phyloP scores from a whole-genome alignment of 2,113 vertebrate species.

The Colaptes auratus region DNA sequence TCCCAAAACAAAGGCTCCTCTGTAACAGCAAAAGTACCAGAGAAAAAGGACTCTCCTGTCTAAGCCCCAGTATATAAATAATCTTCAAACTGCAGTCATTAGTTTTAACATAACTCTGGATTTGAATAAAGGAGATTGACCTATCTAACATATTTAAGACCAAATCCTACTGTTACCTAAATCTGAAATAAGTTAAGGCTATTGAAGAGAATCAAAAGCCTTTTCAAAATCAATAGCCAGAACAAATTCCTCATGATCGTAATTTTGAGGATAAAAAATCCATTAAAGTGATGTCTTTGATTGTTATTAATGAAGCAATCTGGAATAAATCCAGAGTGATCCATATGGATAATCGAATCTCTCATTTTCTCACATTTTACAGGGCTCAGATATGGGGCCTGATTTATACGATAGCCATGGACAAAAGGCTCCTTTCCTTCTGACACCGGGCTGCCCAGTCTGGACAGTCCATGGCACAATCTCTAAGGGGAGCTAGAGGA shows the following conservation, averaged over 20 bases:
- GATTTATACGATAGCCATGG: slow-evolving; percentile 2
- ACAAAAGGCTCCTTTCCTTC: background rate
- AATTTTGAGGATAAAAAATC: slow-evolving; percentile 72
- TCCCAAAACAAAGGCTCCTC: slow-evolving; percentile 12
- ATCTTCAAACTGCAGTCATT: slow-evolving; percentile 65
- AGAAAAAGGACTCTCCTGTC: slow-evolving; percentile 10
- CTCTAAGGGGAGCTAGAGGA: background rate
- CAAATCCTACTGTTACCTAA: slow-evolving; percentile 61
- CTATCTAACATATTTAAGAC: slow-evolving; percentile 59
- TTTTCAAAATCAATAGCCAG: slow-evolving; percentile 69
- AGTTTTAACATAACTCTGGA: slow-evolving; percentile 66
- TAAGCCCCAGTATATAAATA: slow-evolving; percentile 50
- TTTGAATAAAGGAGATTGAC: slow-evolving; percentile 65
- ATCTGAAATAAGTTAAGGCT: slow-evolving; percentile 67
- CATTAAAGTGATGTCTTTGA: slow-evolving; percentile 70
- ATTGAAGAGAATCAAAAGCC: slow-evolving; percentile 67
- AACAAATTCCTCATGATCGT: slow-evolving; percentile 68
- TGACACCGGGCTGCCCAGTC: background rate
- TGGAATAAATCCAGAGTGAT: slow-evolving; percentile 70
- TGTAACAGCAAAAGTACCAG: slow-evolving; percentile 25
- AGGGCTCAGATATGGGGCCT: background rate
- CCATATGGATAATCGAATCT: slow-evolving; percentile 70
- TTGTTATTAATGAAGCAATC: slow-evolving; percentile 69
- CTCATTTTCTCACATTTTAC: slow-evolving; percentile 58
- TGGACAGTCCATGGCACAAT: background rate